A percentile compares a stretch with the other conserved stretches of the same genome.
These are phyloP conservation scores for Cyphomyrus plagiostoma DNA, from an alignment of 2,113 vertebrate species.

Conservation along the genomic window DNA sequence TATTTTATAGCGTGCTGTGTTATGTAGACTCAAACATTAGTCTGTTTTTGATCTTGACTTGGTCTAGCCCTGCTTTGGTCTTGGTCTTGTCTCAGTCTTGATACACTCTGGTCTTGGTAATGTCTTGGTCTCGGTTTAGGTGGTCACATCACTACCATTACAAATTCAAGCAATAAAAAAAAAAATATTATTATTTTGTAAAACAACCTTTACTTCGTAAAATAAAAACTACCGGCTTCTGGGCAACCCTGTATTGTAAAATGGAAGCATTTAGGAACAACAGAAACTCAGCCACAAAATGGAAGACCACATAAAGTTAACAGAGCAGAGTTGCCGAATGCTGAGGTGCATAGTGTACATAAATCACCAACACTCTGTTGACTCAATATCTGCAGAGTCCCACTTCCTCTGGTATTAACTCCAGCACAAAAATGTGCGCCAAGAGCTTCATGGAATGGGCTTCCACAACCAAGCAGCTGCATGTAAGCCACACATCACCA, in stretches of 20 bases:
- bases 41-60: no score
- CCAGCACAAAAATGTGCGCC: neutral
- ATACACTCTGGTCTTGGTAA: no score
- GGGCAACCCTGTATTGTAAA: neutral
- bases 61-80: no score
- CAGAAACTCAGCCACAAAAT: neutral
- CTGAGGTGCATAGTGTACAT: neutral
- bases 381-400: neutral
- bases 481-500: neutral
- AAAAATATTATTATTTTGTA: neutral
- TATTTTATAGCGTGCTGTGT: no score
- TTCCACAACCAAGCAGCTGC: neutral
- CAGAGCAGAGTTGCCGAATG: neutral
- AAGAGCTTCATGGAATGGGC: neutral
- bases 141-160: no score
- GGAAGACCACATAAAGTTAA: neutral
- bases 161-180: no score
- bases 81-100: no score
- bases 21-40: no score
- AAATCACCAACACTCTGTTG: neutral
- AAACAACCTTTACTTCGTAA: neutral
- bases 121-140: no score
- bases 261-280: neutral
- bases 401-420: neutral
- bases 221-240: neutral